A percentile compares a stretch with the other conserved stretches of the same genome.
phyloP scores from a whole-genome alignment of 2,797 vertebrate species.

The Gymnopithys bicolor region DNA sequence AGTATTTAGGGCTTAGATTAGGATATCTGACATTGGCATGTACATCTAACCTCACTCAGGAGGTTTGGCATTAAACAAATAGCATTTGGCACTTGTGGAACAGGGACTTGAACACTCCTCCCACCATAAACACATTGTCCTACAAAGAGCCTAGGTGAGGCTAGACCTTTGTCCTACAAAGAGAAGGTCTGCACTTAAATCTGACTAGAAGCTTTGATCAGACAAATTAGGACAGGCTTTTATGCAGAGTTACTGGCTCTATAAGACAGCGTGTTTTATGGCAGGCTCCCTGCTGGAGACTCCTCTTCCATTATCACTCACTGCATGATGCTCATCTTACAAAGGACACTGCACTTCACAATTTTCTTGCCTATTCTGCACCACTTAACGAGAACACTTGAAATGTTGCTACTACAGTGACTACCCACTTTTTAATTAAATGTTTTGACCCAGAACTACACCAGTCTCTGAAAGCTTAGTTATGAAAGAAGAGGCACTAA shows the following conservation, averaged over 20 bases:
- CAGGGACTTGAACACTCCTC: background rate
- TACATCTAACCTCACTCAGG: background rate
- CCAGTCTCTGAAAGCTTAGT: background rate
- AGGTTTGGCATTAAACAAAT: slow-evolving; percentile 18
- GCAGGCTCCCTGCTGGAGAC: slow-evolving; percentile 15
- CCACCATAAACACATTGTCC: background rate
- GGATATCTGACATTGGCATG: slow-evolving; percentile 12
- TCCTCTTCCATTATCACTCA: slow-evolving; percentile 45
- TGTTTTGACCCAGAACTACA: background rate
- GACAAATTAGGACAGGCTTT: slow-evolving; percentile 48
- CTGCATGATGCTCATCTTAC: background rate
- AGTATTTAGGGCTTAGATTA: slow-evolving; percentile 23
- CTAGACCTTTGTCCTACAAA: background rate
- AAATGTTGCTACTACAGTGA: background rate
- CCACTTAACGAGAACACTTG: background rate
- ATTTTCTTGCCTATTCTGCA: background rate
- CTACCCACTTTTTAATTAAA: background rate
- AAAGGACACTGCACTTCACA: slow-evolving; percentile 10
- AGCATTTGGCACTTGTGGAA: background rate
- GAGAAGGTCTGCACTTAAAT: slow-evolving; percentile 14
- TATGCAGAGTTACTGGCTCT: background rate
- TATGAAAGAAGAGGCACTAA: background rate
- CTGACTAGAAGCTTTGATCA: slow-evolving; percentile 38
- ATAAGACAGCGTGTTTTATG: background rate
- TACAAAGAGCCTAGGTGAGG: background rate